These are phyloP conservation scores for Cataglyphis hispanica DNA, from an alignment of 1,140 invertebrate species.

Conservation along the genomic window DNA sequence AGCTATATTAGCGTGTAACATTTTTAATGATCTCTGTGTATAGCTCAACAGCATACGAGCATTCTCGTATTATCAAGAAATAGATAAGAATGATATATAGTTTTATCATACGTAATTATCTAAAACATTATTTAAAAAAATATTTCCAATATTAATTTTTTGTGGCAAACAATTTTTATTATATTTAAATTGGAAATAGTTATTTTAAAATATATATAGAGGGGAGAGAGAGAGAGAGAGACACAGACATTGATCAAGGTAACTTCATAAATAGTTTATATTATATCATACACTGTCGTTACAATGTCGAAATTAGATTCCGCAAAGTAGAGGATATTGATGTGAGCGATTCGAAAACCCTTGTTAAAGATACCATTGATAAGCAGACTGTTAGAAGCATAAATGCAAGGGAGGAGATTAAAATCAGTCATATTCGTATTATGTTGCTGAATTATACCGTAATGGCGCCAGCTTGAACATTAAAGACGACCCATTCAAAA, in stretches of 20 bases:
- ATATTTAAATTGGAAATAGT: neutral
- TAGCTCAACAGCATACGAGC: too few relatives aligned
- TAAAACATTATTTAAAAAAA: too few relatives aligned
- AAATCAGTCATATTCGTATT: constrained; percentile 25
- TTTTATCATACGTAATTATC: too few relatives aligned
- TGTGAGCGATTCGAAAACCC: constrained; percentile 9
- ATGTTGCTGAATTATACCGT: constrained; percentile 25
- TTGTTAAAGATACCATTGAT: constrained; percentile 15
- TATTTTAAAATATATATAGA: neutral
- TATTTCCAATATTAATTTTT: too few relatives aligned
- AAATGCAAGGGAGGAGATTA: constrained; percentile 24
- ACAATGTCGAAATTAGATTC: constrained; percentile 25
- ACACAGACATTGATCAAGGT: neutral
- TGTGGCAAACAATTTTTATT: neutral
- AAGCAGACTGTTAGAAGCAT: neutral
- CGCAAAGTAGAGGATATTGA: constrained; percentile 5
- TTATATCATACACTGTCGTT: neutral
- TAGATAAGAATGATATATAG: too few relatives aligned
- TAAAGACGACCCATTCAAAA: constrained; percentile 35
- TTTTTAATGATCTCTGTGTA: too few relatives aligned
- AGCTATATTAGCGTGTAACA: too few relatives aligned
- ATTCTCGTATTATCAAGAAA: too few relatives aligned
- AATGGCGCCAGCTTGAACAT: constrained; percentile 24
- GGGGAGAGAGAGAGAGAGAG: too few relatives aligned
- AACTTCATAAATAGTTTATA: neutral